Evolutionary conservation across 2,797 vertebrate genomes (phyloP).

Genomic region (Aldrovandia affinis): DNA sequence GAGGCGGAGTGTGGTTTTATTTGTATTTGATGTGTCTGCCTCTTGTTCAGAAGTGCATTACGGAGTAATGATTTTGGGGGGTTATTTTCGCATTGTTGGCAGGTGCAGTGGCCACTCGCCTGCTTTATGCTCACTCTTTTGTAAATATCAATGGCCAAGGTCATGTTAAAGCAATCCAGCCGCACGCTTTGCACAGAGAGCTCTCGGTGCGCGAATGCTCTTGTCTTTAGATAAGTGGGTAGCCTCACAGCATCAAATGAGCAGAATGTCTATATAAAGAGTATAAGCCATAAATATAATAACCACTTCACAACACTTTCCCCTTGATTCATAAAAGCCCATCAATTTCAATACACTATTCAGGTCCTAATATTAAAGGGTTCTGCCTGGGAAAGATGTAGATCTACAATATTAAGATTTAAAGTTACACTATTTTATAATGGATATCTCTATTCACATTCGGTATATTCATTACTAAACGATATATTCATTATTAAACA

Average conservation of each 20-base stretch:
- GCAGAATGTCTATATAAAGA: background rate
- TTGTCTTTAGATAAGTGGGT: background rate
- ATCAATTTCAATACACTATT: background rate
- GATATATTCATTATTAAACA: too few relatives aligned
- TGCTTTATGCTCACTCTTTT: background rate
- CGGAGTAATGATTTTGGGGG: too few relatives aligned
- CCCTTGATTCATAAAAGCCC: background rate
- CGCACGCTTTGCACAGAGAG: background rate
- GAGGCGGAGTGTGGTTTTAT: too few relatives aligned
- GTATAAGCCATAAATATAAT: background rate
- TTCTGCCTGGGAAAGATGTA: background rate
- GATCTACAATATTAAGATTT: too few relatives aligned
- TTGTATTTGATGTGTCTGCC: too few relatives aligned
- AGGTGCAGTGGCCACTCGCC: background rate
- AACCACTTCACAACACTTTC: constrained; percentile 4
- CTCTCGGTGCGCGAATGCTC: background rate
- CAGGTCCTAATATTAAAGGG: background rate
- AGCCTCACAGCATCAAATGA: background rate
- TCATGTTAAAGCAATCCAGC: background rate
- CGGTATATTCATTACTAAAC: too few relatives aligned
- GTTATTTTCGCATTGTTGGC: background rate
- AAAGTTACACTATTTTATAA: too few relatives aligned
- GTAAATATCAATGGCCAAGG: background rate
- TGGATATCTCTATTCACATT: too few relatives aligned
- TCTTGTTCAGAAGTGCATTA: too few relatives aligned